Percentiles rank a stretch among this genome's conserved stretches.
Evolutionary conservation across 2,113 vertebrate species (phyloP).

Genomic region (Melanerpes formicivorus): DNA sequence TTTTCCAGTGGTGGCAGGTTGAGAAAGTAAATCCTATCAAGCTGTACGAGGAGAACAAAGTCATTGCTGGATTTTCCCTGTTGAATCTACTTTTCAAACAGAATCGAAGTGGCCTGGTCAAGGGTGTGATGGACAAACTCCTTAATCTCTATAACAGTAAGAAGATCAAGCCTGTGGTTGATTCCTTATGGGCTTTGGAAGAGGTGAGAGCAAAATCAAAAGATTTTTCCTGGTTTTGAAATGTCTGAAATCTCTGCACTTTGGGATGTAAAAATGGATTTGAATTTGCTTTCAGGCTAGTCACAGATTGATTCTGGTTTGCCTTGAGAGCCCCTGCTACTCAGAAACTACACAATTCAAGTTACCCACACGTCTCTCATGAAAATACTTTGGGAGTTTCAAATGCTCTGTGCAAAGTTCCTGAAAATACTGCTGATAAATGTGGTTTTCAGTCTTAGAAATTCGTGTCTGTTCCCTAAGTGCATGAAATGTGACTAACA

Average conservation of each 20-base stretch:
- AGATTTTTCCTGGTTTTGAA: not conserved
- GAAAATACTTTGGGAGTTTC: not conserved
- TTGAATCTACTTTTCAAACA: constrained; percentile 97
- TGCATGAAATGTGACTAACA: not conserved
- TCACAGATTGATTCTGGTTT: not conserved
- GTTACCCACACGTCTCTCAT: not conserved
- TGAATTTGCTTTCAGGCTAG: not conserved
- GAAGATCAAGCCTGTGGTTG: constrained; percentile 95
- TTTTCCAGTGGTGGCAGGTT: constrained; percentile 96
- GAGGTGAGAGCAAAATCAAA: constrained; percentile 83
- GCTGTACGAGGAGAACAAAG: constrained; percentile 98
- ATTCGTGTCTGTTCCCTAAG: not conserved
- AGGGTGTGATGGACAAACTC: constrained; percentile 88
- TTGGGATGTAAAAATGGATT: not conserved
- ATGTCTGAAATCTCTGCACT: not conserved
- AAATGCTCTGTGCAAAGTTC: not conserved
- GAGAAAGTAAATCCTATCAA: constrained; percentile 99
- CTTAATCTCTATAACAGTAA: constrained; percentile 86
- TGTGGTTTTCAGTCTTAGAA: not conserved
- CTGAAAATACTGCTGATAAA: not conserved
- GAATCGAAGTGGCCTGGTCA: constrained; percentile 84
- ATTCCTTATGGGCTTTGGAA: constrained; percentile 97
- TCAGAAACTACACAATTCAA: not conserved
- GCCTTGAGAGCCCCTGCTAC: not conserved
- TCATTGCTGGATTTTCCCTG: constrained; percentile 96